A percentile compares a stretch with the other conserved stretches of the same genome.
Conservation (phyloP, 2,888 invertebrate genomes). For the Camptogramma bilineatum region DNA sequence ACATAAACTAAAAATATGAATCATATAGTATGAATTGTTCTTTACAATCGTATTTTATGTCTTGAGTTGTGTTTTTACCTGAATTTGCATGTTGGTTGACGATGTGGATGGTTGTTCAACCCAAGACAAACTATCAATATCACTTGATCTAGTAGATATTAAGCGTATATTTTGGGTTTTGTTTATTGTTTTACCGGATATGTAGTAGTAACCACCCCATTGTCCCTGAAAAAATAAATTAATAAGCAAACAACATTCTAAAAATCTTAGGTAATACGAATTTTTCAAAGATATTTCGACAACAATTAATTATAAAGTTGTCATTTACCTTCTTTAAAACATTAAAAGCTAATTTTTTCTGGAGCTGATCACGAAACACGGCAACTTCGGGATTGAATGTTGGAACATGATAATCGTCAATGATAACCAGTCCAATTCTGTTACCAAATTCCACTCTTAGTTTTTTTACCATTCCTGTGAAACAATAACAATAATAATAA, state of each 20-base stretch:
- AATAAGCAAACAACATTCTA: background rate
- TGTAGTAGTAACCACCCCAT: constrained; percentile 64
- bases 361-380: constrained; percentile 80
- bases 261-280: no score
- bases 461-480: constrained; percentile 88
- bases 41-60: background rate
- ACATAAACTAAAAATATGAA: background rate
- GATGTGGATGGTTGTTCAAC: constrained; percentile 72
- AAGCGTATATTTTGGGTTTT: constrained; percentile 84
- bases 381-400: constrained; percentile 75
- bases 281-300: no score
- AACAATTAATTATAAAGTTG: no score
- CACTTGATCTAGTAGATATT: constrained; percentile 87
- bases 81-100: constrained; percentile 47
- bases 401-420: constrained; percentile 77
- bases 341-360: constrained; percentile 88
- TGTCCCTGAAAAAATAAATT: constrained; percentile 56
- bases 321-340: constrained; percentile 70
- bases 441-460: constrained; percentile 85
- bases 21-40: background rate
- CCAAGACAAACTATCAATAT: constrained; percentile 90
- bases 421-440: constrained; percentile 74
- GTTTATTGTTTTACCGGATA: constrained; percentile 38
- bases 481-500: no score
- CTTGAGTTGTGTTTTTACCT: constrained; percentile 48